Conservation (phyloP, 2,888 invertebrate species). For the Pollenia labialis region DNA sequence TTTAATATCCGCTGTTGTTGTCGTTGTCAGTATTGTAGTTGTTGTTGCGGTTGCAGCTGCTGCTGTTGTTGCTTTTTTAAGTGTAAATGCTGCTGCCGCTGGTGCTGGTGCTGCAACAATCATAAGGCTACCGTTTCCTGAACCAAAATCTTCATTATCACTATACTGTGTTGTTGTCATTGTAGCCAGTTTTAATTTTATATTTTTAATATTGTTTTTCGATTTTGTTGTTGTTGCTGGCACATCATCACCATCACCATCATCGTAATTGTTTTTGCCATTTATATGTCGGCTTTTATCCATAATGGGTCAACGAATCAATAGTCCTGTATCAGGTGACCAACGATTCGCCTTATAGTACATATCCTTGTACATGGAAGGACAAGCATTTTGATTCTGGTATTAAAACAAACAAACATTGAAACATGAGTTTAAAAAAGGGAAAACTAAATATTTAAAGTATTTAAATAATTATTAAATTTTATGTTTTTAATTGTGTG, state of each 20-base stretch:
- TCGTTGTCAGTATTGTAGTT: conserved; percentile 40
- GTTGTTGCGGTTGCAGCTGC: conserved; percentile 46
- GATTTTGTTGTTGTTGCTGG: conserved; percentile 68
- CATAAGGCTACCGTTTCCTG: conserved; percentile 69
- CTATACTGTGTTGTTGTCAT: conserved; percentile 55
- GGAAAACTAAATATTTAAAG: neutral
- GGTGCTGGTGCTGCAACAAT: conserved; percentile 53
- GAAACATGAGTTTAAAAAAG: neutral
- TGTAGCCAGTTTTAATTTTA: conserved; percentile 69
- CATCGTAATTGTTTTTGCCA: conserved; percentile 57
- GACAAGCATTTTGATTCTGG: conserved; percentile 88
- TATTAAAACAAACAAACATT: conserved; percentile 42
- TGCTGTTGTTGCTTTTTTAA: conserved; percentile 61
- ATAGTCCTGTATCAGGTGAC: conserved; percentile 83
- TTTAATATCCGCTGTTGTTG: conserved; percentile 64
- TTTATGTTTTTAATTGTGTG: neutral
- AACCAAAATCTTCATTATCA: conserved; percentile 68
- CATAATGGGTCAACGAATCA: conserved; percentile 82
- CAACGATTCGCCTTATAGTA: conserved; percentile 88
- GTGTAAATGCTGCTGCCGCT: conserved; percentile 35
- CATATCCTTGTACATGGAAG: conserved; percentile 95
- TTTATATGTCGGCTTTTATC: conserved; percentile 72
- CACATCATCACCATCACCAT: conserved; percentile 22
- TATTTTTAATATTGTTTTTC: conserved; percentile 60
- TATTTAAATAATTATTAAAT: conserved; percentile 2